These are phyloP conservation scores for Rhynchopsitta pachyrhyncha DNA, from an alignment of 2,113 vertebrate genomes.

Conservation along the genomic window DNA sequence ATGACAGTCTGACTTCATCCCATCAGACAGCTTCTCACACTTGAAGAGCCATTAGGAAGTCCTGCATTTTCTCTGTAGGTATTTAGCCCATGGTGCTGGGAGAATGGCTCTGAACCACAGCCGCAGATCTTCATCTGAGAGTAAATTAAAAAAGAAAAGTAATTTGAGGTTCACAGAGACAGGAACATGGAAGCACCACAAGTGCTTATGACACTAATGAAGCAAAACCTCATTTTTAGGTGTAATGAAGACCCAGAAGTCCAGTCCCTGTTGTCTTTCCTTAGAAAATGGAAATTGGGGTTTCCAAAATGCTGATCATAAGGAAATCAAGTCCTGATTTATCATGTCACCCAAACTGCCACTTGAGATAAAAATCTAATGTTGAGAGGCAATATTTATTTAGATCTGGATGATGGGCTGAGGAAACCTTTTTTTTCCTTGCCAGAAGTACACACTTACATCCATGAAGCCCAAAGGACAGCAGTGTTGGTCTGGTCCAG, in stretches of 20 bases:
- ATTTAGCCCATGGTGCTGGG: not conserved
- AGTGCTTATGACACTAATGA: accelerated
- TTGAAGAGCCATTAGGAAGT: not conserved
- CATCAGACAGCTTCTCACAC: not conserved
- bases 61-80: not conserved
- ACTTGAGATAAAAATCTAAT: not conserved
- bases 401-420: not conserved
- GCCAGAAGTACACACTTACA: not conserved
- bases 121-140: not conserved
- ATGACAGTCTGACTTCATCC: slow-evolving; percentile 39
- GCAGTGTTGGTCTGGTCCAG: not conserved
- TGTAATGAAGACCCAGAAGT: not conserved
- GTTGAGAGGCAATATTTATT: not conserved
- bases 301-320: not conserved
- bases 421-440: not conserved
- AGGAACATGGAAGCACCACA: not conserved
- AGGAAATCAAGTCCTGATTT: not conserved
- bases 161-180: not conserved
- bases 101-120: not conserved
- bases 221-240: not conserved
- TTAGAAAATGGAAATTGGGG: not conserved
- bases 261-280: not conserved
- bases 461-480: not conserved
- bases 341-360: not conserved
- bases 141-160: not conserved